Percentiles rank a stretch among this genome's conserved stretches.
Conservation (phyloP, 2,113 vertebrate species). For the Papio anubis region DNA sequence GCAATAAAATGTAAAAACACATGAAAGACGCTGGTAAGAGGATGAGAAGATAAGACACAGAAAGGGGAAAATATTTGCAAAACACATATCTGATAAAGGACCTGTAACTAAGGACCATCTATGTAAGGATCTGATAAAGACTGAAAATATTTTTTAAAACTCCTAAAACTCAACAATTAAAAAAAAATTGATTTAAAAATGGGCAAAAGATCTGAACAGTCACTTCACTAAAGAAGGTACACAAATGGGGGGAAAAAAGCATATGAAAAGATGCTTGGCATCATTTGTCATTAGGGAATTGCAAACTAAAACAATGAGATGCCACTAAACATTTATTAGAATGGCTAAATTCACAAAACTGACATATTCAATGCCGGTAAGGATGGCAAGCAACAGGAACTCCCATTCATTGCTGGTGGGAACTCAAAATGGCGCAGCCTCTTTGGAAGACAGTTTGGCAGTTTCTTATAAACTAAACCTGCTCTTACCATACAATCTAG, state of each 20-base stretch:
- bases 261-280: background rate
- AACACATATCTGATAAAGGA: background rate
- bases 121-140: background rate
- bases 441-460: background rate
- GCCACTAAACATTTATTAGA: background rate
- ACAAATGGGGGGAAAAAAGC: background rate
- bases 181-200: background rate
- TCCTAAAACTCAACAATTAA: conserved; percentile 9
- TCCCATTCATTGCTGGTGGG: background rate
- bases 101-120: background rate
- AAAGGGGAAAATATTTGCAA: background rate
- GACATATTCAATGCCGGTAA: background rate
- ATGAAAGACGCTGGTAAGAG: background rate
- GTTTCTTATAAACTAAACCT: background rate
- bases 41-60: background rate
- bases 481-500: background rate
- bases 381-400: background rate
- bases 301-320: background rate
- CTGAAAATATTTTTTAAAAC: background rate
- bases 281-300: background rate
- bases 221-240: background rate
- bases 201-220: background rate
- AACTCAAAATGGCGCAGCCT: background rate
- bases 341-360: background rate
- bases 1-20: background rate